Percentiles rank a stretch among this genome's conserved stretches.
Conservation (phyloP, 2,797 vertebrate species). For the Falco columbarius region DNA sequence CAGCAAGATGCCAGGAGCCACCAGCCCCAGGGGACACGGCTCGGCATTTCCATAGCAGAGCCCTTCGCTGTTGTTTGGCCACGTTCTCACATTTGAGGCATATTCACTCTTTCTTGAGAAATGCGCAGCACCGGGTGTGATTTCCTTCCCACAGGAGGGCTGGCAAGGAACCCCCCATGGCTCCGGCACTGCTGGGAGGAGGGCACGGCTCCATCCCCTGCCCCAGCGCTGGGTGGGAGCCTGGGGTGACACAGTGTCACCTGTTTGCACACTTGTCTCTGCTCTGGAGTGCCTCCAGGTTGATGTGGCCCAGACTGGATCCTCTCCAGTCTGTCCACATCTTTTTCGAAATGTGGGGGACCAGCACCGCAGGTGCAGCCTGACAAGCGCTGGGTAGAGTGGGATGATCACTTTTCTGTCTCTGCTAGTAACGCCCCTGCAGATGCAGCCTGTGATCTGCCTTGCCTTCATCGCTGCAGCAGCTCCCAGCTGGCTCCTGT, state of each 20-base stretch:
- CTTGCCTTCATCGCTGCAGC: background rate
- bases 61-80: fast-evolving
- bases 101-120: constrained; percentile 34
- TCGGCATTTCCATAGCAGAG: constrained; percentile 35
- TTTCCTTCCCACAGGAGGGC: background rate
- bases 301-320: background rate
- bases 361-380: background rate
- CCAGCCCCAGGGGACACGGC: background rate
- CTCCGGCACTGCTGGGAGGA: fast-evolving
- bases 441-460: background rate
- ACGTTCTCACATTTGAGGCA: background rate
- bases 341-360: no score
- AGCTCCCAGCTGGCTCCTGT: background rate
- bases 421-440: background rate
- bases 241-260: background rate
- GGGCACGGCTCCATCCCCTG: background rate
- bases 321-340: no score
- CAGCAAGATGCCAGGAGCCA: background rate
- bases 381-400: background rate
- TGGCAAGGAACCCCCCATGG: background rate
- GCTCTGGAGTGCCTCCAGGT: background rate
- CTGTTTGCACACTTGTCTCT: fast-evolving
- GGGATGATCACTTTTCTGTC: background rate
- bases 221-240: fast-evolving
- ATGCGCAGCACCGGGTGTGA: background rate